phyloP scores from a whole-genome alignment of 2,888 invertebrate species.

The Pseudanteris insignis region DNA sequence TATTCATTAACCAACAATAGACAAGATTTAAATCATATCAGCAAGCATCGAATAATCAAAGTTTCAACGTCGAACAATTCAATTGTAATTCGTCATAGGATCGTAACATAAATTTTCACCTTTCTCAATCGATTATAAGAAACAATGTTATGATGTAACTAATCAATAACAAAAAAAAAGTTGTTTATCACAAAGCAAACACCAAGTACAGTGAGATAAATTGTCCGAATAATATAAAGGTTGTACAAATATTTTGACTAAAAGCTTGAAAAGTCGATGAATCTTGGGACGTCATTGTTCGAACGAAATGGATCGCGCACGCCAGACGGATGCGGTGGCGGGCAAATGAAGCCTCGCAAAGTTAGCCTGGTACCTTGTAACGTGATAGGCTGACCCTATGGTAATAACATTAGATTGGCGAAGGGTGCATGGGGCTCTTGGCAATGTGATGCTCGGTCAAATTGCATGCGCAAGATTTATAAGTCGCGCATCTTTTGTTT shows the following conservation, averaged over 20 bases:
- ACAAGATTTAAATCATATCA: too few relatives aligned
- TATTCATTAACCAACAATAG: too few relatives aligned
- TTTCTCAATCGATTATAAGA: too few relatives aligned
- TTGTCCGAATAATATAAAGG: too few relatives aligned
- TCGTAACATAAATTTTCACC: too few relatives aligned
- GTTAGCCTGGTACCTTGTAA: constrained; percentile 52
- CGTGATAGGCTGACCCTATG: constrained; percentile 59
- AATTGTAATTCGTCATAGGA: too few relatives aligned
- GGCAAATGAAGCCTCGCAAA: constrained; percentile 57
- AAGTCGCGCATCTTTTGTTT: constrained; percentile 9
- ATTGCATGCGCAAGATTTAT: constrained; percentile 36
- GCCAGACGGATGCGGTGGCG: constrained; percentile 56
- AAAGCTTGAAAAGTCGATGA: constrained; percentile 17
- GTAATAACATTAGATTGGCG: constrained; percentile 56
- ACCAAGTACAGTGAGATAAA: too few relatives aligned
- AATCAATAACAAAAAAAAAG: too few relatives aligned
- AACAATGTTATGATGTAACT: too few relatives aligned
- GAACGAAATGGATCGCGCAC: constrained; percentile 53
- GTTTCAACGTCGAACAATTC: too few relatives aligned
- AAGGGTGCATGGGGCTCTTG: constrained; percentile 40
- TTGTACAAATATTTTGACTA: constrained; percentile 1
- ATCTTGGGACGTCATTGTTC: constrained; percentile 46
- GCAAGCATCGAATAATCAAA: too few relatives aligned
- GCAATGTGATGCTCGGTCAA: constrained; percentile 11
- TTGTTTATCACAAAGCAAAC: too few relatives aligned